phyloP scores from a whole-genome alignment of 2,888 invertebrate genomes.

The Hermaeophaga mercurialis region DNA sequence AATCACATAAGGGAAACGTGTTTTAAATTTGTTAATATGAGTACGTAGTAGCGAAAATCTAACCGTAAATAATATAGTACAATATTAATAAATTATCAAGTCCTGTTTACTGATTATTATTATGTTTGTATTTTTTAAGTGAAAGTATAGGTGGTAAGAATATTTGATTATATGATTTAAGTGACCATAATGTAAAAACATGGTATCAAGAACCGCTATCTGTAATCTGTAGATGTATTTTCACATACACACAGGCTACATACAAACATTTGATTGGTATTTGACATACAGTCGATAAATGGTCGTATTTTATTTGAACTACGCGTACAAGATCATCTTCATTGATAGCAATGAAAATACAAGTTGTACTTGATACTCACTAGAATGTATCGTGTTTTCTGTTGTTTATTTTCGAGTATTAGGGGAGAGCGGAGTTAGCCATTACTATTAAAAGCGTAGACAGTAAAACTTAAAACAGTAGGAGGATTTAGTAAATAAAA shows the following conservation, averaged over 20 bases:
- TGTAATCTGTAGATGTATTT: constrained; percentile 44
- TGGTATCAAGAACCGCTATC: constrained; percentile 41
- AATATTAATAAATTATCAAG: too few species aligned
- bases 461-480: too few species aligned
- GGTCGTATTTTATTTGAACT: constrained; percentile 48
- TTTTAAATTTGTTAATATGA: too few species aligned
- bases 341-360: constrained; percentile 33
- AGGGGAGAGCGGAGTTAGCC: neutral
- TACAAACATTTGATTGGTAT: constrained; percentile 46
- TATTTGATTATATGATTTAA: too few species aligned
- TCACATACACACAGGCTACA: constrained; percentile 42
- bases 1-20: too few species aligned
- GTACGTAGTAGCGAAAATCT: too few species aligned
- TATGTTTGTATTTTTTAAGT: too few species aligned
- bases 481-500: too few species aligned
- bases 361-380: constrained; percentile 36
- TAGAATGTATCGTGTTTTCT: constrained; percentile 31
- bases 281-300: constrained; percentile 47
- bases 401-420: constrained; percentile 28
- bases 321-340: constrained; percentile 37
- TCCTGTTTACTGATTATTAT: too few species aligned
- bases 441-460: too few species aligned
- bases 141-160: too few species aligned
- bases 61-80: too few species aligned
- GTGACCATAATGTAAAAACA: constrained; percentile 26